phyloP scores from a whole-genome alignment of 1,140 invertebrate genomes.

The Heliconius hermathena region DNA sequence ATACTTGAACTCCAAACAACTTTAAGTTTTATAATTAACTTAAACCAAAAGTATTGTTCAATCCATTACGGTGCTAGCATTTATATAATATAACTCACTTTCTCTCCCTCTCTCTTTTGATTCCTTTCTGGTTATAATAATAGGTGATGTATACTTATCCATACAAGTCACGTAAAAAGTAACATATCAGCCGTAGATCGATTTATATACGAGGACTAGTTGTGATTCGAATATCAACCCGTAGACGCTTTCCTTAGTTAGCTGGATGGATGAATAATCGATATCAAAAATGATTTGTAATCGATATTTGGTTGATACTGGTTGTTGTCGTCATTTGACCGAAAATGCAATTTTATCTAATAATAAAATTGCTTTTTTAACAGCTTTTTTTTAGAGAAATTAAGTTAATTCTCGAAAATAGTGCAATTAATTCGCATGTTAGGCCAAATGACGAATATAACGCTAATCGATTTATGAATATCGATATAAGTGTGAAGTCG shows the following conservation, averaged over 20 bases:
- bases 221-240: conserved; percentile 50
- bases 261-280: conserved; percentile 36
- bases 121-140: background rate
- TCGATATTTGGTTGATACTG: conserved; percentile 27
- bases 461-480: background rate
- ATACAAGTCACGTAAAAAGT: conserved; percentile 42
- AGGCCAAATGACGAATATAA: background rate
- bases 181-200: conserved; percentile 56
- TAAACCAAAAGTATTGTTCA: conserved; percentile 10
- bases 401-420: background rate
- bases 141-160: conserved; percentile 19
- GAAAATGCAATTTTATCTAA: background rate
- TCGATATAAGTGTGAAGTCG: conserved; percentile 25
- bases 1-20: background rate
- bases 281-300: conserved; percentile 15
- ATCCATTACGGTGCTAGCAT: conserved; percentile 15
- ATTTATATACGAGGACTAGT: conserved; percentile 52
- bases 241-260: conserved; percentile 53
- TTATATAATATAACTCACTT: conserved; percentile 3
- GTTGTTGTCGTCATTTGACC: background rate
- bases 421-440: background rate
- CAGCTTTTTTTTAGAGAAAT: background rate
- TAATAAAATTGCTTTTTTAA: background rate
- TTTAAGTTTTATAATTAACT: background rate
- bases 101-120: background rate